Percentiles rank a stretch among this genome's conserved stretches.
Conservation (phyloP, 2,113 vertebrate genomes). For the Notechis scutatus region DNA sequence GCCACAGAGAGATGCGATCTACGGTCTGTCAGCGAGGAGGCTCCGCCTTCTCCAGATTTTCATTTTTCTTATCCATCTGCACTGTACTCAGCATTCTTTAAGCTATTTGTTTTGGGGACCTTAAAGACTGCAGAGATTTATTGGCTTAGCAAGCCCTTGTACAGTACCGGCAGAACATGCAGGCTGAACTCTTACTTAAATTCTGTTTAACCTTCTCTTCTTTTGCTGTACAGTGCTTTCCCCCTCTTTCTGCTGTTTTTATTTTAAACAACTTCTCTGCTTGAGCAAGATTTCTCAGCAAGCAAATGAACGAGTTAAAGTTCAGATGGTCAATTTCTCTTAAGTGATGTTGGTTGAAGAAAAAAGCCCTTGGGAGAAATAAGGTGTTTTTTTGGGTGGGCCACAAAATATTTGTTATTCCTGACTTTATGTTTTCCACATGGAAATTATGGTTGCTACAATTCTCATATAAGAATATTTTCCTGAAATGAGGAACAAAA, state of each 20-base stretch:
- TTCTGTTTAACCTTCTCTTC: not conserved
- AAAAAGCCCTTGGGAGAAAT: conserved; percentile 36
- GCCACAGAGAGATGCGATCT: too few species aligned
- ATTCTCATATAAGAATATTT: not conserved
- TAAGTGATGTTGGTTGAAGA: conserved; percentile 41
- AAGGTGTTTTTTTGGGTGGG: conserved; percentile 19
- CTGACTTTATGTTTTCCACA: not conserved
- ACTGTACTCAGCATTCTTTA: too few species aligned
- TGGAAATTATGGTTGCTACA: not conserved
- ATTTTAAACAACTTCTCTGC: conserved; percentile 34
- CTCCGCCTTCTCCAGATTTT: not conserved
- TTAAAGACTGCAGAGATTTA: not conserved
- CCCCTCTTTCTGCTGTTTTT: conserved; percentile 35
- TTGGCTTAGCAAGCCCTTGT: not conserved
- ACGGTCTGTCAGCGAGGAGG: too few species aligned
- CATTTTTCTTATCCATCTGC: not conserved
- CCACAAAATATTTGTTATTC: not conserved
- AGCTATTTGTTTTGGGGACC: not conserved
- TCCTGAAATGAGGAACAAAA: not conserved
- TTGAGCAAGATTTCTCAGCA: conserved; percentile 45
- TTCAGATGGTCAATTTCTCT: conserved; percentile 48
- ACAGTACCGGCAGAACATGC: not conserved
- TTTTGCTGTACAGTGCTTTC: not conserved
- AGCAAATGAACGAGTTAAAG: conserved; percentile 6
- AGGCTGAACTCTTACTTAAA: not conserved